phyloP scores from a whole-genome alignment of 2,113 vertebrate species.

The Eleginops maclovinus region DNA sequence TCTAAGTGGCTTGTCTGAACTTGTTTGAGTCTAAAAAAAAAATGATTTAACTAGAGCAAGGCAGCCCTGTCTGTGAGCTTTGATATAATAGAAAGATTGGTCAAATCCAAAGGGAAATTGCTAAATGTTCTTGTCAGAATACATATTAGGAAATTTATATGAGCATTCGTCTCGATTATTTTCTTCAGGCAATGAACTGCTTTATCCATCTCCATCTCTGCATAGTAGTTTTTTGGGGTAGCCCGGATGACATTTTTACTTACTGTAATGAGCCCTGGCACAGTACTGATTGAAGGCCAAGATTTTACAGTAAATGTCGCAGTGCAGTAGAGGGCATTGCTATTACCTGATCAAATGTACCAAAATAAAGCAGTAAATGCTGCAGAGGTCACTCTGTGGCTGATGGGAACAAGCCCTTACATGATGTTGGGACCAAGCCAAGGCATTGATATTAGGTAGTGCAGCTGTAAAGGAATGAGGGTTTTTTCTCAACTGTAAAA shows the following conservation, averaged over 20 bases:
- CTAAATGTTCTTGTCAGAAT: neutral
- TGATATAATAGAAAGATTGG: neutral
- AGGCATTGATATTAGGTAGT: neutral
- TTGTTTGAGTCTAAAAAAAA: neutral
- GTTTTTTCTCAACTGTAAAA: neutral
- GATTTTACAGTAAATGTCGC: neutral
- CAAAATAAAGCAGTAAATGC: neutral
- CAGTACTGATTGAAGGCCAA: neutral
- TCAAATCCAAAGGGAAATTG: neutral
- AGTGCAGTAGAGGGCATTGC: neutral
- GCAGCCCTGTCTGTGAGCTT: neutral
- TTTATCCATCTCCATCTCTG: neutral
- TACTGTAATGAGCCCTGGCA: neutral
- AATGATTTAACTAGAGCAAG: neutral
- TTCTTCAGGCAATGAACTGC: neutral
- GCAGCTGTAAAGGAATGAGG: neutral
- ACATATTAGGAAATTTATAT: neutral
- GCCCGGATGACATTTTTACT: neutral
- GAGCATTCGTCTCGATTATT: neutral
- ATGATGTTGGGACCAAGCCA: slow-evolving; percentile 1
- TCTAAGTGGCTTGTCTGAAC: neutral
- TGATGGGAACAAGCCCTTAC: slow-evolving; percentile 1
- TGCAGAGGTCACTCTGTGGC: slow-evolving; percentile 1
- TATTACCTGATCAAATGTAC: slow-evolving; percentile 9
- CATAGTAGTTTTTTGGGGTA: neutral